Percentiles rank a stretch among this genome's conserved stretches.
Conservation (phyloP, 2,797 vertebrate species). For the Euthynnus affinis region DNA sequence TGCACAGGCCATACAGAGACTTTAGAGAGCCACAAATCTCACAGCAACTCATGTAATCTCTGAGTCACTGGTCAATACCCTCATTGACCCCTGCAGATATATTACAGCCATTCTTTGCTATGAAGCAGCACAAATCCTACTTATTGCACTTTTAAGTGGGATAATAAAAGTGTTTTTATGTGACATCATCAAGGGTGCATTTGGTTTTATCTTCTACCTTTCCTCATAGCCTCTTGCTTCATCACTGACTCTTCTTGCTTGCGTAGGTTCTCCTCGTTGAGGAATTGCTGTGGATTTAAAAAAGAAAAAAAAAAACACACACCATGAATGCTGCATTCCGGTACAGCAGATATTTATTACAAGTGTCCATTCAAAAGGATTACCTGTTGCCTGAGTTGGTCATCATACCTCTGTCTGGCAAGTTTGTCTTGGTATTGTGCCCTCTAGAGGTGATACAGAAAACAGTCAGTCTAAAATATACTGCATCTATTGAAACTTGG, state of each 20-base stretch:
- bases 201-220: slow-evolving; percentile 76
- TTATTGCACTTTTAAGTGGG: not conserved
- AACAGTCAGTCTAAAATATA: not conserved
- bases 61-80: slow-evolving; percentile 14
- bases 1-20: not conserved
- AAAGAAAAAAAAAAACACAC: not conserved
- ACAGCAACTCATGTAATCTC: slow-evolving; percentile 10
- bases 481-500: not conserved
- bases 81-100: slow-evolving; percentile 4
- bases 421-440: slow-evolving; percentile 94
- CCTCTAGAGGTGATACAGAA: slow-evolving; percentile 80
- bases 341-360: not conserved
- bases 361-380: not conserved
- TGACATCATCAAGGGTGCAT: not conserved
- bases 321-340: not conserved
- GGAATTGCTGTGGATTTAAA: slow-evolving; percentile 84
- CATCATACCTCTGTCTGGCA: slow-evolving; percentile 91
- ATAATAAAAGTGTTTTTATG: not conserved
- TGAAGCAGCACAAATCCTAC: not conserved
- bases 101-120: slow-evolving; percentile 5
- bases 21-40: slow-evolving; percentile 19
- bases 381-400: slow-evolving; percentile 93
- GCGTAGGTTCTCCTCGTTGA: slow-evolving; percentile 92
- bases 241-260: slow-evolving; percentile 93
- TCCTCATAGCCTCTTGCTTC: slow-evolving; percentile 92